phyloP scores from a whole-genome alignment of 2,797 vertebrate genomes.

The Masticophis lateralis region DNA sequence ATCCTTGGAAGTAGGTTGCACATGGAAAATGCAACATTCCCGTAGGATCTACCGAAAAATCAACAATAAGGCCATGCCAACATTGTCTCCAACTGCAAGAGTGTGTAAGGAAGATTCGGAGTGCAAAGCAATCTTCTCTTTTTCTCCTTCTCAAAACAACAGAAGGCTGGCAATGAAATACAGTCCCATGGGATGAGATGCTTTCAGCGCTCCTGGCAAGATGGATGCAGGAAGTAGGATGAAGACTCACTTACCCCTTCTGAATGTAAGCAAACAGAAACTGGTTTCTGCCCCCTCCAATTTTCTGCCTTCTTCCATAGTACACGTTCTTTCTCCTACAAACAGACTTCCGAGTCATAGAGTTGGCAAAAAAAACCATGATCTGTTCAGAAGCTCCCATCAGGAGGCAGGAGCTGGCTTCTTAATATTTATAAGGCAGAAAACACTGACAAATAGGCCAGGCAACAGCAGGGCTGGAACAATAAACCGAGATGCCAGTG shows the following conservation, averaged over 20 bases:
- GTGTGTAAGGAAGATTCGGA: not conserved
- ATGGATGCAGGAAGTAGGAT: not conserved
- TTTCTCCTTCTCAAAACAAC: not conserved
- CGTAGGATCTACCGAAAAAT: not conserved
- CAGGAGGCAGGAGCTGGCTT: not conserved
- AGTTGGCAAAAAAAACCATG: not conserved
- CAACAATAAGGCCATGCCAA: not conserved
- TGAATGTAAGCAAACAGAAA: not conserved
- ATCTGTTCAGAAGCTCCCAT: not conserved
- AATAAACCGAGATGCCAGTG: fast-evolving
- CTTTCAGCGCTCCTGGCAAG: not conserved
- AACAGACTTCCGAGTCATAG: not conserved
- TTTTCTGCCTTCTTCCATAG: not conserved
- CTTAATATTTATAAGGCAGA: constrained; percentile 18
- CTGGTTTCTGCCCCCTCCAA: not conserved
- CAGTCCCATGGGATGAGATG: not conserved
- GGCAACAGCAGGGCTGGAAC: not conserved
- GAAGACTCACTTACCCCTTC: not conserved
- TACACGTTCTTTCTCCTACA: not conserved
- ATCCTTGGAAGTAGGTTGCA: not conserved
- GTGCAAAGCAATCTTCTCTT: not conserved
- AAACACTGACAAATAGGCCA: not conserved
- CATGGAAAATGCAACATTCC: not conserved
- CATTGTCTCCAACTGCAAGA: not conserved
- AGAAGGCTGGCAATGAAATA: not conserved